phyloP scores from a whole-genome alignment of 2,113 vertebrate genomes.

The Madoqua kirkii region DNA sequence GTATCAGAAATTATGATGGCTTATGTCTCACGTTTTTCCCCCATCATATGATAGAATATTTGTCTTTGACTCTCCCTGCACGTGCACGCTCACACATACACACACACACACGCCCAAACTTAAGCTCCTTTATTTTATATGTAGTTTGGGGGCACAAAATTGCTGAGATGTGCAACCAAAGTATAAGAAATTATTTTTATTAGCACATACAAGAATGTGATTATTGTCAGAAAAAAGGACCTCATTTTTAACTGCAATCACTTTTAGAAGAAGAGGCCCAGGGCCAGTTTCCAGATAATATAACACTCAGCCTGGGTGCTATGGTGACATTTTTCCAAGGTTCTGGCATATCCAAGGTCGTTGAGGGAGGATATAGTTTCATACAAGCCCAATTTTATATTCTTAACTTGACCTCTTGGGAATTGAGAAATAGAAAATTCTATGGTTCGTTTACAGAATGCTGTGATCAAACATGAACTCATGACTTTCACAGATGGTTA shows the following conservation, averaged over 20 bases:
- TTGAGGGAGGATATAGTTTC: neutral
- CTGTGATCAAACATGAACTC: neutral
- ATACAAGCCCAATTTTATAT: neutral
- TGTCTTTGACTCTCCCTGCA: neutral
- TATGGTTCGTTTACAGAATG: slow-evolving; percentile 10
- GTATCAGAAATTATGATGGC: neutral
- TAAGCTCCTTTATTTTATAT: neutral
- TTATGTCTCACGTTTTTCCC: neutral
- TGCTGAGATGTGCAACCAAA: neutral
- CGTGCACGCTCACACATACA: neutral
- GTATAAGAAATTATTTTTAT: neutral
- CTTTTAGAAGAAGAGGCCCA: neutral
- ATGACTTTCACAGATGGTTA: neutral
- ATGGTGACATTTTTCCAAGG: neutral
- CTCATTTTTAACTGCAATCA: neutral
- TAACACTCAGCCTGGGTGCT: neutral
- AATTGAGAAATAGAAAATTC: neutral
- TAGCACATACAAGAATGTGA: neutral
- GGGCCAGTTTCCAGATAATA: neutral
- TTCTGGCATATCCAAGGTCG: neutral
- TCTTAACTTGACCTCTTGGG: neutral
- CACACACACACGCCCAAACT: neutral
- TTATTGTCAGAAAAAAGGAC: neutral
- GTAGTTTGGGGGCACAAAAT: neutral
- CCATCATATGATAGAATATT: neutral